Evolutionary conservation across 2,797 vertebrate species (phyloP).

Genomic region (Rachycentron canadum): DNA sequence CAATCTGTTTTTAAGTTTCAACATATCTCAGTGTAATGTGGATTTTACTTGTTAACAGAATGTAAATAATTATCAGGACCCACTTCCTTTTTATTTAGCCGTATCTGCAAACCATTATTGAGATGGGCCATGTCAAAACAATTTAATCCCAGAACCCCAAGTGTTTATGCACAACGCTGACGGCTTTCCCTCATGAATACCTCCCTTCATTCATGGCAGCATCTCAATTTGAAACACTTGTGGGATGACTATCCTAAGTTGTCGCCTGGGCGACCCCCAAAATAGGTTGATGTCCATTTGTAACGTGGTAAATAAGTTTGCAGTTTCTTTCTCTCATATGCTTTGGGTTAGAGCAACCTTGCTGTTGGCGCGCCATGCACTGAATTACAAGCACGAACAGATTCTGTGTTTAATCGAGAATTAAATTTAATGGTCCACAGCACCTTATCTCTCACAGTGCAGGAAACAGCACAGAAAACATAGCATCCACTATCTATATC

Average conservation of each 20-base stretch:
- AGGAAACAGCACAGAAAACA: background rate
- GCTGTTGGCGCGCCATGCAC: background rate
- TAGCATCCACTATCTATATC: background rate
- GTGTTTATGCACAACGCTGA: slow-evolving; percentile 20
- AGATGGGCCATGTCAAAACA: slow-evolving; percentile 27
- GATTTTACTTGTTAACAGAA: background rate
- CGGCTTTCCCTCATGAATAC: slow-evolving; percentile 27
- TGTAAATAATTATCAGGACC: slow-evolving; percentile 5
- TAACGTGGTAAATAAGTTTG: slow-evolving; percentile 28
- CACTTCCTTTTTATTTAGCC: background rate
- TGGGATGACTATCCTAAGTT: slow-evolving; percentile 8
- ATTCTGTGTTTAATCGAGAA: slow-evolving; percentile 17
- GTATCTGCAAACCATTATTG: slow-evolving; percentile 10
- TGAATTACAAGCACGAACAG: slow-evolving; percentile 42
- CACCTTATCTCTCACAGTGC: slow-evolving; percentile 9
- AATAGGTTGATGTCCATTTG: slow-evolving; percentile 27
- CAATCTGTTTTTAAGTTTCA: background rate
- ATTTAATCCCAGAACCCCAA: slow-evolving; percentile 16
- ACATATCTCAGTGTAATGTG: background rate
- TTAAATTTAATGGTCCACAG: background rate
- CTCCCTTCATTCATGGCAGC: slow-evolving; percentile 20
- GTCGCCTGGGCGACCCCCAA: slow-evolving; percentile 25
- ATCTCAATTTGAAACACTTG: slow-evolving; percentile 36
- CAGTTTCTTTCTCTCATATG: slow-evolving; percentile 20
- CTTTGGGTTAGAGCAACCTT: slow-evolving; percentile 27